These are phyloP conservation scores for Zhuqinia jingwanae DNA, from an alignment of 2,888 invertebrate genomes.

Conservation along the genomic window DNA sequence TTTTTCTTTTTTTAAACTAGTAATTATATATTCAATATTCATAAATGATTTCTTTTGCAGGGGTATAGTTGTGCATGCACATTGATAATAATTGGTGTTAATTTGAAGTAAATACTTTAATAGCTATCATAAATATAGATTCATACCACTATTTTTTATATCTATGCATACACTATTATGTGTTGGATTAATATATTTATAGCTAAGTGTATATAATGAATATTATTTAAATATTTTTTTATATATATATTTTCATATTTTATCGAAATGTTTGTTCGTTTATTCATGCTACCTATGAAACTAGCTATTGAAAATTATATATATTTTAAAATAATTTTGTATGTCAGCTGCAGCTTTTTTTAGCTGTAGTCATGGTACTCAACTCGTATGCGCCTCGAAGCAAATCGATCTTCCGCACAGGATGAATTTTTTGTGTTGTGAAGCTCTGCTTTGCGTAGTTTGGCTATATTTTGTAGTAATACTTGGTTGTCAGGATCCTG, in stretches of 20 bases:
- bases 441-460: constrained; percentile 78
- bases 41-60: too few relatives aligned
- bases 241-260: constrained; percentile 4
- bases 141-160: neutral
- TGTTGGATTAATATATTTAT: neutral
- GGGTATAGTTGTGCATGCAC: too few relatives aligned
- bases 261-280: neutral
- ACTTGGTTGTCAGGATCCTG: constrained; percentile 78
- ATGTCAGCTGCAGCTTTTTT: neutral
- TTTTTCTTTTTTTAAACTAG: neutral
- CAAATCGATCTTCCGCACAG: constrained; percentile 69
- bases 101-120: neutral
- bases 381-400: constrained; percentile 59
- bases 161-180: neutral
- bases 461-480: constrained; percentile 77
- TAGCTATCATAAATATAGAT: neutral
- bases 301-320: neutral
- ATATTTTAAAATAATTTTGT: neutral
- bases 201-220: neutral
- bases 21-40: too few relatives aligned
- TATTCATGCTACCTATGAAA: neutral
- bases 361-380: constrained; percentile 68
- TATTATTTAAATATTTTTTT: neutral
- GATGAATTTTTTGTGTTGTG: constrained; percentile 75
- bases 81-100: too few relatives aligned